Evolutionary conservation across 2,113 vertebrate genomes (phyloP), one percentile per base, ranked within the genome.

Genomic region (Cettia cetti): DNA sequence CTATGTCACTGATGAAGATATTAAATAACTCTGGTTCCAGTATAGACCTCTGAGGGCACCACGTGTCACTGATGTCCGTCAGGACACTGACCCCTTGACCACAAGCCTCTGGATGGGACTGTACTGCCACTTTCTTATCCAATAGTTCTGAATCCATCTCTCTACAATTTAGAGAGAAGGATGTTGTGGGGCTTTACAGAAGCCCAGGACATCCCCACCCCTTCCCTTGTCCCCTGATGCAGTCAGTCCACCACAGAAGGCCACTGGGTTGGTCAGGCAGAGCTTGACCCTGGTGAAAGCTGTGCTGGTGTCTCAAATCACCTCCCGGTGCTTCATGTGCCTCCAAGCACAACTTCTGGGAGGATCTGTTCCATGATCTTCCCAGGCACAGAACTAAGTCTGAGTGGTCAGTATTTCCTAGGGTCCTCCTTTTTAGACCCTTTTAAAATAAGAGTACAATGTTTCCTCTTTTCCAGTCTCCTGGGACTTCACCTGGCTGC

Each of bases 51-150:
- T 42, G 35, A 35, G 35, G 30, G 15, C 37, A 61, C 31, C 37
- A 52, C 16, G 26, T 71, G 26, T 52, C 45, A 54, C 9, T 47
- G 16, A 4, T 40, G 30, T 6, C 24, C 35, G 31, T 11, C 0
- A 2, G 6, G 57, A 57, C 21, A 0, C 12, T 26, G 30, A 42
- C 31, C 6, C 44, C 0, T 19, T 72, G 2, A 56, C 5, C 31
- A 20, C 0, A 0, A 42, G 2, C 8, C 17, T 50, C 42, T 10
- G 31, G 7, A 27, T 50, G 31, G 1, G 14, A 57, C 4, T 1
- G 1, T 64, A 2, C 22, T 50, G 26, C 12, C 12, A 57, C 2
- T 33, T 65, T 57, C 42, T 78, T 63, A 14, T 17, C 19, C 15
- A 17, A 30, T 4, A 31, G 26, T 31, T 19, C 21, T 11, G 11